phyloP scores from a whole-genome alignment of 2,888 invertebrate genomes.

The Thera britannica region DNA sequence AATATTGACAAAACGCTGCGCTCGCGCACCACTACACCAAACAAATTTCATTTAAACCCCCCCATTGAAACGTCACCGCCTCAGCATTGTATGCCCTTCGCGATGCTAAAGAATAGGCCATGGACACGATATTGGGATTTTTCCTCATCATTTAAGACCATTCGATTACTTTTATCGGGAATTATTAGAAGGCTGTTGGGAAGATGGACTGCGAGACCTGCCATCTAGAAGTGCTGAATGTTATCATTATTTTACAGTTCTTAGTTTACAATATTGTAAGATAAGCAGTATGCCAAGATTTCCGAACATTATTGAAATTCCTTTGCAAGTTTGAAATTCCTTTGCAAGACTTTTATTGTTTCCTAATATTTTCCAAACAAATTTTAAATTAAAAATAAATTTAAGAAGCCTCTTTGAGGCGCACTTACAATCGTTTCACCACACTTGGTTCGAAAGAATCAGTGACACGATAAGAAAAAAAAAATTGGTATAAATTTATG shows the following conservation, averaged over 20 bases:
- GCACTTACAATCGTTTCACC: too few species aligned
- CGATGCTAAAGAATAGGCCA: slow-evolving; percentile 45
- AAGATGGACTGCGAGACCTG: slow-evolving; percentile 25
- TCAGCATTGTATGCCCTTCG: slow-evolving; percentile 69
- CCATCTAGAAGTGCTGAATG: slow-evolving; percentile 20
- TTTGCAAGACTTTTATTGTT: too few species aligned
- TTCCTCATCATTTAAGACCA: slow-evolving; percentile 40
- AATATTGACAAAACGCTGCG: slow-evolving; percentile 81
- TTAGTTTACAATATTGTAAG: neutral
- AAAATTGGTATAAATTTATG: too few species aligned
- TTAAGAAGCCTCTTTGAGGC: too few species aligned
- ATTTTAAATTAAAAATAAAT: too few species aligned
- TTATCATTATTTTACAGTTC: neutral
- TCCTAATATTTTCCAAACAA: too few species aligned
- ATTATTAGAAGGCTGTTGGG: slow-evolving; percentile 26
- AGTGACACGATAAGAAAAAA: too few species aligned
- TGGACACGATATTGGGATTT: slow-evolving; percentile 59
- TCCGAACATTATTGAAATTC: too few species aligned
- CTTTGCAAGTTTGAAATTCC: too few species aligned
- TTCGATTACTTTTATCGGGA: slow-evolving; percentile 31
- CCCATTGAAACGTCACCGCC: slow-evolving; percentile 78
- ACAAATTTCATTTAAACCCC: slow-evolving; percentile 47
- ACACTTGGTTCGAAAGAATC: too few species aligned
- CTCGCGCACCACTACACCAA: slow-evolving; percentile 54
- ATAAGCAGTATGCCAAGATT: too few species aligned